Evolutionary conservation across 2,797 vertebrate species (phyloP), one percentile per base, ranked within the genome.

Genomic region (Myiotriccus ornatus): DNA sequence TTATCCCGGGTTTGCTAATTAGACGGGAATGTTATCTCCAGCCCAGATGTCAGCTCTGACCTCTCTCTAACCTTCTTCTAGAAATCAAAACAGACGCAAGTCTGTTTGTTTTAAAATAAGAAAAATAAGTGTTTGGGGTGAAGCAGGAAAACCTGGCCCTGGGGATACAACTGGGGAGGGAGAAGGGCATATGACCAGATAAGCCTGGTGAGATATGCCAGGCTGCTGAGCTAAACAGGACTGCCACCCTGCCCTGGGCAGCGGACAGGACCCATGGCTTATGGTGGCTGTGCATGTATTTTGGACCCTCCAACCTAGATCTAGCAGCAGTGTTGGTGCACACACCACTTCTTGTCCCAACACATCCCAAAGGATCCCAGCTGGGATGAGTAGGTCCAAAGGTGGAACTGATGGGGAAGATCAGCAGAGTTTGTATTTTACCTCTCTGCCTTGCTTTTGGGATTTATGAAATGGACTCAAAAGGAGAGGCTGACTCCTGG

Each of bases 1-100:
- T 87, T 96, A 96, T 69, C 95, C 82, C 65, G 84, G 64, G 87
- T 80, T 95, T 84, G 80, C 88, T 97, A 97, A 97, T 97, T 97
- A 96, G 88, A 89, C 0, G 28, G 83, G 97, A 97, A 97, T 97
- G 97, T 96, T 97, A 97, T 96, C 95, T 96, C 87, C 95, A 94
- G 68, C 82, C 90, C 97, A 97, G 96, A 97, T 97, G 97, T 96
- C 65, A 85, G 94, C 80, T 85, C 94, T 95, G 95, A 97, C 96
- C 95, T 97, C 94, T 68, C 55, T 75, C 80, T 95, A 94, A 96
- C 93, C 96, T 94, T 87, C 44, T 80, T 71, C 81, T 90, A 80
- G 75, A 95, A 96, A 96, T 81, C 70, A 85, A 94, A 92, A 91
- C 91, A 95, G 90, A 83, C 17, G 2, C 49, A 91, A 82, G 20